phyloP scores from a whole-genome alignment of 1,140 invertebrate genomes.

The honey bee (Apis mellifera) region DNA sequence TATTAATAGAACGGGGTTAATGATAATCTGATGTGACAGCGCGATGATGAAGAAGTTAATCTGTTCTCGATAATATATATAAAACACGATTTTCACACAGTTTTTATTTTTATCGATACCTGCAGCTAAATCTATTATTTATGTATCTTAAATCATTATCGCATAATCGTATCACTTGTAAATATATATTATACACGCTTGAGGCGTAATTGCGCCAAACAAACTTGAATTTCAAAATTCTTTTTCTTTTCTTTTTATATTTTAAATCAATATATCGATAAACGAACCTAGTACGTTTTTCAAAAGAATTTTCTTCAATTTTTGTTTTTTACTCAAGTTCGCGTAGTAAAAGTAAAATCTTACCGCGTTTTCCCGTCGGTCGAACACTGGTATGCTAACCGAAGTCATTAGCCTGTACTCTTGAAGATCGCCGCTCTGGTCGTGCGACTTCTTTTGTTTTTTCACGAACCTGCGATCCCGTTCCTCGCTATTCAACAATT shows the following conservation, averaged over 20 bases:
- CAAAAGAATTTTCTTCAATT: not conserved
- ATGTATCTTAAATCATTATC: not conserved
- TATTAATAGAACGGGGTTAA: constrained; percentile 33
- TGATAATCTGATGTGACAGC: constrained; percentile 3
- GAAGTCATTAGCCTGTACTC: constrained; percentile 93
- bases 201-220: too few species aligned
- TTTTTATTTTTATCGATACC: not conserved
- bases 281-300: not conserved
- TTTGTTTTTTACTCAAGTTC: not conserved
- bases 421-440: constrained; percentile 83
- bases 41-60: constrained; percentile 3
- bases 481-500: constrained; percentile 82
- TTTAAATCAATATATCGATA: too few species aligned
- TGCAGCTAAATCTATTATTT: not conserved
- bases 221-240: not conserved
- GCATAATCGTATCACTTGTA: not conserved
- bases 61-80: constrained; percentile 8
- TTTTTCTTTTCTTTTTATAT: too few species aligned
- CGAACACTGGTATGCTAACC: constrained; percentile 95
- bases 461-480: constrained; percentile 81
- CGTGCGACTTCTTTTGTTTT: constrained; percentile 79
- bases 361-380: constrained; percentile 89
- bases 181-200: too few species aligned
- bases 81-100: not conserved
- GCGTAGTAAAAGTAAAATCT: constrained; percentile 70